These are phyloP conservation scores for Halcyon malimbica DNA, from an alignment of 2,113 vertebrate species.

Conservation along the genomic window DNA sequence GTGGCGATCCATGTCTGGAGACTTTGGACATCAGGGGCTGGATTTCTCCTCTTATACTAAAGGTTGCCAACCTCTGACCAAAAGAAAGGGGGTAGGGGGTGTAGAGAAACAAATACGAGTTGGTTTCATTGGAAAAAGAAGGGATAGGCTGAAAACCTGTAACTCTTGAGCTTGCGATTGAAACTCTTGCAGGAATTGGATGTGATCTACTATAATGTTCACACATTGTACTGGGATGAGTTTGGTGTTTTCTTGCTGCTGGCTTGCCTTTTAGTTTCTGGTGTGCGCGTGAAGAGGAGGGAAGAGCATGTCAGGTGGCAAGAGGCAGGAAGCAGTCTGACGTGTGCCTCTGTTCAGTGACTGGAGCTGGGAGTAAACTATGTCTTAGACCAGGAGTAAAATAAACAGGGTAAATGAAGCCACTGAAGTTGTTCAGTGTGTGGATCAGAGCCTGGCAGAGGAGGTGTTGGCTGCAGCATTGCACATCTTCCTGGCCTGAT, in stretches of 20 bases:
- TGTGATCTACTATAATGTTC: not conserved
- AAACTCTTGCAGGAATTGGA: not conserved
- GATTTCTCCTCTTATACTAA: not conserved
- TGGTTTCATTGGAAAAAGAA: not conserved
- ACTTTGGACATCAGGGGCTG: not conserved
- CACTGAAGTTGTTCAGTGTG: not conserved
- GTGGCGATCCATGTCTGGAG: not conserved
- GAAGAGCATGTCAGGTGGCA: not conserved
- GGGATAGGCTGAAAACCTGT: not conserved
- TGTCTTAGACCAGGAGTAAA: not conserved
- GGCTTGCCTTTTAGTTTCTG: not conserved
- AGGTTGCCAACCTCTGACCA: not conserved
- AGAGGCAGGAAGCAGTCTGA: not conserved
- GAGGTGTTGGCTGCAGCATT: not conserved
- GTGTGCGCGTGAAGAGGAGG: not conserved
- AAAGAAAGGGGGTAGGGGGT: not conserved
- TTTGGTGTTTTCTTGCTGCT: not conserved
- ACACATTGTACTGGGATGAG: not conserved
- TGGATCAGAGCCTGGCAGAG: not conserved
- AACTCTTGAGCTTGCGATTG: not conserved
- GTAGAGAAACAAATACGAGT: not conserved
- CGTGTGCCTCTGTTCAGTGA: not conserved
- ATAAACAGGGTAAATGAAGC: not conserved
- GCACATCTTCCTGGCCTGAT: not conserved
- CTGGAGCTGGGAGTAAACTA: not conserved